These are phyloP conservation scores for Drosophila meridiana DNA, from an alignment of 2,888 invertebrate genomes.

Conservation along the genomic window DNA sequence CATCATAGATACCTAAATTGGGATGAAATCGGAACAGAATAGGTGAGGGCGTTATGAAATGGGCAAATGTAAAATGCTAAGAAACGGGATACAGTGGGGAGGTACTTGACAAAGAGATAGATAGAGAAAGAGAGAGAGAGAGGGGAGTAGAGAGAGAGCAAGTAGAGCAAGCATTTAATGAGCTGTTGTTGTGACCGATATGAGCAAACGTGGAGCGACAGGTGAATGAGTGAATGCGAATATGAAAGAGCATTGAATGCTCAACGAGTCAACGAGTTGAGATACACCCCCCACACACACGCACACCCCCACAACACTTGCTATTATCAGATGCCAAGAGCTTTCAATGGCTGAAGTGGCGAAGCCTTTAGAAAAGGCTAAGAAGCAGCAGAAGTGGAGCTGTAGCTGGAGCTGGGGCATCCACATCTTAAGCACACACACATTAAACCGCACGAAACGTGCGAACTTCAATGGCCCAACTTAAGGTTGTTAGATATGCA, in stretches of 20 bases:
- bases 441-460: constrained; percentile 61
- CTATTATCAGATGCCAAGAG: constrained; percentile 51
- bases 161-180: constrained; percentile 71
- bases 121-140: constrained; percentile 8
- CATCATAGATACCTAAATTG: constrained; percentile 81
- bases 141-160: constrained; percentile 47
- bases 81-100: constrained; percentile 57
- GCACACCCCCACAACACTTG: background rate
- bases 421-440: constrained; percentile 56
- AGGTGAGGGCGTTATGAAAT: constrained; percentile 79
- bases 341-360: constrained; percentile 53
- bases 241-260: constrained; percentile 38
- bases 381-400: constrained; percentile 21
- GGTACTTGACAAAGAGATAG: constrained; percentile 35
- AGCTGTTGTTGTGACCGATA: constrained; percentile 55
- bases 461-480: constrained; percentile 66
- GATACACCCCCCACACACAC: background rate
- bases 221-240: constrained; percentile 34
- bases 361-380: constrained; percentile 36
- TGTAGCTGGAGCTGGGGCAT: background rate
- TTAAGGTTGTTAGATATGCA: constrained; percentile 73
- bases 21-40: constrained; percentile 70
- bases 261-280: constrained; percentile 41
- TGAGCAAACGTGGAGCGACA: constrained; percentile 30
- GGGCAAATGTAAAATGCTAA: constrained; percentile 76